Evolutionary conservation across 2,888 invertebrate species (phyloP), one percentile per base, ranked within the genome.

Genomic region (Creontiades dilutus): DNA sequence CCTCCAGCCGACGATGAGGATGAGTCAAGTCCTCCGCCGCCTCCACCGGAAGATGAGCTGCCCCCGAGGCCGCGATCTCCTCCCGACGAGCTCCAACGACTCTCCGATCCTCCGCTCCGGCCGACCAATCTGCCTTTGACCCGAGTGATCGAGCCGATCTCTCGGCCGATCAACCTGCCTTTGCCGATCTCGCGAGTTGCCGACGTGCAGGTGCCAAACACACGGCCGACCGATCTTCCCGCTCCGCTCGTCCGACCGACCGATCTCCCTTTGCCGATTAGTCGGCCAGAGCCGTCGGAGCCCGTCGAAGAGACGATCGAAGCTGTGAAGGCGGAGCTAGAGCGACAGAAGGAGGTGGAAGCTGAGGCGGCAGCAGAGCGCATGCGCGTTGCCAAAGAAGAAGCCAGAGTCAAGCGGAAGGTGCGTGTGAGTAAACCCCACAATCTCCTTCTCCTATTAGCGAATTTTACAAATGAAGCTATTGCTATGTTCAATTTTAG

Each of bases 331-430:
- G 89, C 82, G 4, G 89, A 89, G 23, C 57, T 89, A 1, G 89
- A 89, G 68, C 68, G 82, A 82, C 84, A 87, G 46, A 88, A 80
- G 28, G 90, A 90, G 89, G 90, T 68, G 9, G 76, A 57, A 23
- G 82, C 80, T 46, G 76, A 61, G 16, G 89, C 80, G 0, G 89
- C 89, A 4, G 75, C 57, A n/a, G 76, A 80, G 75, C 48, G 82
- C 78, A 68, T 68, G 14, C 46, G 81, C 0, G 82, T 23, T 1
- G 82, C 82, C 61, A 91, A 91, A 85, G 91, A 91, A 48, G 91
- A 91, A 86, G 89, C 89, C n/a, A 28, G 91, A 16, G 91, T 91
- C 46, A 91, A 91, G 85, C 68, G 91, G 68, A 91, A 91, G 80
- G 88, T 88, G 61, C 68, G 86, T 61, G 37, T 61, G 82, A 82